Conservation (phyloP, 2,888 invertebrate genomes). For the Anthrax anthrax region DNA sequence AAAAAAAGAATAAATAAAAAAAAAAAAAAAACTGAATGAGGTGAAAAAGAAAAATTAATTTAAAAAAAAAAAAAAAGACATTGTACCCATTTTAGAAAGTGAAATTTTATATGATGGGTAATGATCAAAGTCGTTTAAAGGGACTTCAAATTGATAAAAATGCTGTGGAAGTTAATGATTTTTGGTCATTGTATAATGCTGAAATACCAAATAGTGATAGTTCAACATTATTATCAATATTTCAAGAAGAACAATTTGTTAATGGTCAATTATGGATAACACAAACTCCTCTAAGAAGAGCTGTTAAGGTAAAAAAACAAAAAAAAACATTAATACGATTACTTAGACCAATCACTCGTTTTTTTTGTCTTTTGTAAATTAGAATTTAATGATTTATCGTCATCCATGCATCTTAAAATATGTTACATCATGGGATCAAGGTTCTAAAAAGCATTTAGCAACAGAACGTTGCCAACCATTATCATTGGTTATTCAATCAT, state of each 20-base stretch:
- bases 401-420: slow-evolving; percentile 78
- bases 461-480: slow-evolving; percentile 73
- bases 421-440: slow-evolving; percentile 64
- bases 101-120: slow-evolving; percentile 54
- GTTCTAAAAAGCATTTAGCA: slow-evolving; percentile 59
- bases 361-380: slow-evolving; percentile 7
- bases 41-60: no score
- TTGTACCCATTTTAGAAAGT: no score
- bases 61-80: no score
- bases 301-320: slow-evolving; percentile 48
- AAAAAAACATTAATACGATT: neutral
- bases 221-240: slow-evolving; percentile 53
- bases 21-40: no score
- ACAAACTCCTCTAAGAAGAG: slow-evolving; percentile 57
- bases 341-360: slow-evolving; percentile 4
- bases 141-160: slow-evolving; percentile 59
- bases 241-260: slow-evolving; percentile 55
- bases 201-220: slow-evolving; percentile 31
- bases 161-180: slow-evolving; percentile 61
- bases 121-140: slow-evolving; percentile 55
- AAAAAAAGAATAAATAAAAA: no score
- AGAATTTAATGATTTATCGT: slow-evolving; percentile 74
- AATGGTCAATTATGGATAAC: slow-evolving; percentile 48
- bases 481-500: slow-evolving; percentile 44
- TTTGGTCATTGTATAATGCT: slow-evolving; percentile 52